phyloP scores from a whole-genome alignment of 2,888 invertebrate genomes.

The Caradrina clavipalpis region DNA sequence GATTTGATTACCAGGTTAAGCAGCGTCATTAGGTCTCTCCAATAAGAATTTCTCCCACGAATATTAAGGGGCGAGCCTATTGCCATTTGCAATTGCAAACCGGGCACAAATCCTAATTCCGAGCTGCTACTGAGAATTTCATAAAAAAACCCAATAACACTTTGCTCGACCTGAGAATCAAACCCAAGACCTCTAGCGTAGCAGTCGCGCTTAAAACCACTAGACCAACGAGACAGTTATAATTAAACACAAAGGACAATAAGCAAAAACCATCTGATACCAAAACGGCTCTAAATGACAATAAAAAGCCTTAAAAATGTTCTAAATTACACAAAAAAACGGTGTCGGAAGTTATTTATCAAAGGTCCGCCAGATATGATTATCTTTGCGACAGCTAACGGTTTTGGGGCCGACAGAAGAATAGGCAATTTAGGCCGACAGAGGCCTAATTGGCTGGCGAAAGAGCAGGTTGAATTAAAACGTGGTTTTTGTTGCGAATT shows the following conservation, averaged over 20 bases:
- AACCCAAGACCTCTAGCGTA: too few species aligned
- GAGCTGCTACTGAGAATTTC: too few species aligned
- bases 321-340: conserved; percentile 41
- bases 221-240: too few species aligned
- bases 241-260: not conserved
- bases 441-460: conserved; percentile 45
- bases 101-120: too few species aligned
- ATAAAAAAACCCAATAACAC: too few species aligned
- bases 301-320: conserved; percentile 30
- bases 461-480: conserved; percentile 48
- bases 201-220: too few species aligned
- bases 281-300: conserved; percentile 21
- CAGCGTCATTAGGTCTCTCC: too few species aligned
- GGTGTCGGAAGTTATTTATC: conserved; percentile 48
- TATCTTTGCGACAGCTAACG: conserved; percentile 36
- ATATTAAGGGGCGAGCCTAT: too few species aligned
- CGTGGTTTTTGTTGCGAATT: conserved; percentile 44
- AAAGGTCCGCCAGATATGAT: conserved; percentile 39
- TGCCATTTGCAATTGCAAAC: too few species aligned
- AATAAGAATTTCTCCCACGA: too few species aligned
- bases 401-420: conserved; percentile 44
- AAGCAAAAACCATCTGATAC: conserved; percentile 3
- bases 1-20: too few species aligned
- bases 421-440: conserved; percentile 44
- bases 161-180: too few species aligned